Evolutionary conservation across 2,888 invertebrate genomes (phyloP), one percentile per base, ranked within the genome.

Genomic region (Yponomeuta cagnagella): DNA sequence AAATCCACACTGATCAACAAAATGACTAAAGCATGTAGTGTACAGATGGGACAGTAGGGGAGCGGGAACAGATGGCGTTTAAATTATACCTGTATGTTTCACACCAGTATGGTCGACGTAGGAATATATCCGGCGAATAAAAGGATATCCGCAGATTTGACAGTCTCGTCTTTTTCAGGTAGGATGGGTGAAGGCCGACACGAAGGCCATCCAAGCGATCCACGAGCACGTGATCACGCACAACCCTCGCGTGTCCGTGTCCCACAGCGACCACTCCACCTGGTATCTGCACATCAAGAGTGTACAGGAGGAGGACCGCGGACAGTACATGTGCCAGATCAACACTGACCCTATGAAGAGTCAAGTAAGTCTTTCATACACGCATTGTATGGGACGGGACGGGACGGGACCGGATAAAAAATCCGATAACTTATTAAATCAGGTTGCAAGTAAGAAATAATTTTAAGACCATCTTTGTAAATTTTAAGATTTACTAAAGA

Each of bases 301-400:
- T 80, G 95, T 95, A 0, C 95, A 96, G 79, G 95, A 95, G 80
- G 96, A 96, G 79, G 97, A 97, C 82, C 92, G 95, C 69, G 97
- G 97, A 23, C 94, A 95, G 76, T 97, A 97, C 91, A 96, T 96
- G 96, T 97, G 96, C 85, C 97, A 97, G 90, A 95, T 97, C 80
- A 97, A 97, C 88, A 97, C 96, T n/a, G 96, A 96, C 83, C 97
- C 97, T 48, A 96, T 97, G 97, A 96, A 95, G 80, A 96, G 95
- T 87, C 96, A 96, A 94, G 95, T 97, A 75, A 78, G 79, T 70
- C n/a, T 10, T 30, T 30, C 97, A 87, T 23, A 23, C 1, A 63
- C 63, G 12, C n/a, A 6, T 63, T 10, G n/a, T 63, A 63, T 63
- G 15, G 63, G 23, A 63, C 15, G n/a, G 5, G 33, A 33, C 33